Conservation (phyloP, 1,140 invertebrate genomes). For the Littorina saxatilis region DNA sequence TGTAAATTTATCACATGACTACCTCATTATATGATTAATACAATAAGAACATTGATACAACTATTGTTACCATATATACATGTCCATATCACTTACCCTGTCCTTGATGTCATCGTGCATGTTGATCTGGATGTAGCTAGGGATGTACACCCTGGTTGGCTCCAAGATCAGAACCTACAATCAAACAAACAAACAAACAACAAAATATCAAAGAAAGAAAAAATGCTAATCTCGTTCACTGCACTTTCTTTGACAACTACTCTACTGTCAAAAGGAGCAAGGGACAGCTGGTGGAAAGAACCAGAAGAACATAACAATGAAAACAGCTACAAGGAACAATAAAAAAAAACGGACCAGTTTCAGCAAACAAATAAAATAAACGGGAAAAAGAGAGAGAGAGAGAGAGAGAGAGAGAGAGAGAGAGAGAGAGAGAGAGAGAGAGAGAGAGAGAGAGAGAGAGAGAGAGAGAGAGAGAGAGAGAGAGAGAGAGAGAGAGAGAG, state of each 20-base stretch:
- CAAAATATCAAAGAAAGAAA: background rate
- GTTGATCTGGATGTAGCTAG: slow-evolving; percentile 96
- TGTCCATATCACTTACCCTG: slow-evolving; percentile 53
- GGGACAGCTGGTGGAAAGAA: background rate
- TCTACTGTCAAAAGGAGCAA: background rate
- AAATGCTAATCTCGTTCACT: background rate
- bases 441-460: no score
- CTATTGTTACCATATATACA: no score
- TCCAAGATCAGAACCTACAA: slow-evolving; percentile 88
- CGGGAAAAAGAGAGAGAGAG: no score
- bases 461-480: no score
- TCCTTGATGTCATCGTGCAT: slow-evolving; percentile 85
- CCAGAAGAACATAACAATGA: background rate
- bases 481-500: no score
- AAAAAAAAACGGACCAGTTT: background rate
- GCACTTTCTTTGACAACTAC: no score
- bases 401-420: no score
- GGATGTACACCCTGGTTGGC: slow-evolving; percentile 94
- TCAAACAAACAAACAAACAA: slow-evolving; percentile 35
- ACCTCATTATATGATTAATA: no score
- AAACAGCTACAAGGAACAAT: background rate
- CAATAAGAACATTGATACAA: no score
- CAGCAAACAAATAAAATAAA: no score
- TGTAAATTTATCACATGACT: no score
- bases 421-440: no score